Conservation (phyloP, 1,140 invertebrate species). For the Lucilia cuprina region DNA sequence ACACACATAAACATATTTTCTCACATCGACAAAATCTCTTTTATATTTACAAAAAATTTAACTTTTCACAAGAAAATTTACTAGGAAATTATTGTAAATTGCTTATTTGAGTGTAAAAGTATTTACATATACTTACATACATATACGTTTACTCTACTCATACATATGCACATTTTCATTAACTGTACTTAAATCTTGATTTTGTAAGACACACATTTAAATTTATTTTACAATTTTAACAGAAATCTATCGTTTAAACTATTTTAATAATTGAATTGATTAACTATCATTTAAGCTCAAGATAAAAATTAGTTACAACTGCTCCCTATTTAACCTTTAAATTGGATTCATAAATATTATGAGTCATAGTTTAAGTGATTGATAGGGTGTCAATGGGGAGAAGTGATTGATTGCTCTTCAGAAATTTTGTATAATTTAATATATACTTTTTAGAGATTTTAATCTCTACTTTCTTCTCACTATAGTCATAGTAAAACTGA, state of each 20-base stretch:
- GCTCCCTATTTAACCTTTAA: too few species aligned
- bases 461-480: too few species aligned
- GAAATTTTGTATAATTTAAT: too few species aligned
- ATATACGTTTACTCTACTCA: not conserved
- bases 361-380: too few species aligned
- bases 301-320: not conserved
- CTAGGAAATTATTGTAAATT: not conserved
- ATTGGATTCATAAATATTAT: too few species aligned
- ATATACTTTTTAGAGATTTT: too few species aligned
- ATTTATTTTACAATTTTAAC: not conserved
- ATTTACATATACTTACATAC: not conserved
- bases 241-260: not conserved
- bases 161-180: not conserved
- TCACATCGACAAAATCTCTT: not conserved
- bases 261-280: not conserved
- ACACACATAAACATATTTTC: not conserved
- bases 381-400: too few species aligned
- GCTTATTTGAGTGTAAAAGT: not conserved
- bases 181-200: not conserved
- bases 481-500: too few species aligned
- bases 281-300: not conserved
- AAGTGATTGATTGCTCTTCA: too few species aligned
- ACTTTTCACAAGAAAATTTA: not conserved
- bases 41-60: not conserved
- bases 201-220: not conserved